Percentiles rank a stretch among this genome's conserved stretches.
These are phyloP conservation scores for Masticophis lateralis DNA, from an alignment of 2,797 vertebrate species.

Conservation along the genomic window DNA sequence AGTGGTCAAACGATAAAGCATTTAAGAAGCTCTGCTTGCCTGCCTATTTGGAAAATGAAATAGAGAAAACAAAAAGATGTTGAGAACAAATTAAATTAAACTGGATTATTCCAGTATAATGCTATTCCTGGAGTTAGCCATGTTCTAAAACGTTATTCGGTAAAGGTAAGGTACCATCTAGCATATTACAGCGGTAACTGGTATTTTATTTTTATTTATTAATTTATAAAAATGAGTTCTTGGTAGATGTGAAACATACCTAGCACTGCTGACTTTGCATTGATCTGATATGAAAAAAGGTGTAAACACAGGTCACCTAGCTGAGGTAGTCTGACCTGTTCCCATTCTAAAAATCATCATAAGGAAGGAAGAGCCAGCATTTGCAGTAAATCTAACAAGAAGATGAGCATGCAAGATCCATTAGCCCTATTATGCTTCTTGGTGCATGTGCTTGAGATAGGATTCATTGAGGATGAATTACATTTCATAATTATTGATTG, in stretches of 20 bases:
- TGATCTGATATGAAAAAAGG: background rate
- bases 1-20: background rate
- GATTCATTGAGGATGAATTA: background rate
- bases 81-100: slow-evolving; percentile 9
- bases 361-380: background rate
- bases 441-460: background rate
- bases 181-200: background rate
- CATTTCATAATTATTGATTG: background rate
- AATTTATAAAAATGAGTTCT: background rate
- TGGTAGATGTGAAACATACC: background rate
- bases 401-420: background rate
- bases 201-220: background rate
- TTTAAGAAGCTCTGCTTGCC: slow-evolving; percentile 2
- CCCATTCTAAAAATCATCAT: background rate
- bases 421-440: background rate
- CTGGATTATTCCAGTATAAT: background rate
- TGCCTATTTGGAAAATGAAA: slow-evolving; percentile 8
- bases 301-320: background rate
- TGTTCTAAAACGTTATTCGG: background rate
- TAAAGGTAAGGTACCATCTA: background rate
- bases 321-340: background rate
- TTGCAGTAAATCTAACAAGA: background rate
- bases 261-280: background rate
- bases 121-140: background rate
- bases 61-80: slow-evolving; percentile 4